Evolutionary conservation across 2,797 vertebrate species (phyloP).

Genomic region (Siniperca scherzeri): DNA sequence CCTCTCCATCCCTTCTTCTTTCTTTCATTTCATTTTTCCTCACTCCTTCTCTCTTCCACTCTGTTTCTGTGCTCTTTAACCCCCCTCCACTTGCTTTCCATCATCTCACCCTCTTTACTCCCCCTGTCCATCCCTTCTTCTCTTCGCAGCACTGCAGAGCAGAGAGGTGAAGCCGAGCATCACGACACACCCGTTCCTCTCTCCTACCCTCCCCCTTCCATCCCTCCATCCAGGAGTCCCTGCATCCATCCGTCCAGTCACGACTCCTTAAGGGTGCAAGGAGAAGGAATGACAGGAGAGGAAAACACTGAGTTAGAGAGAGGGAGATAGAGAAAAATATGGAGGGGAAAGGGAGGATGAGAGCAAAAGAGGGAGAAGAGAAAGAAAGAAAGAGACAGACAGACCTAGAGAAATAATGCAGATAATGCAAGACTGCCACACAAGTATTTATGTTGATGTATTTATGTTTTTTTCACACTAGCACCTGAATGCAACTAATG

Average conservation of each 20-base stretch:
- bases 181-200: constrained; percentile 55
- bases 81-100: constrained; percentile 1
- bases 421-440: neutral
- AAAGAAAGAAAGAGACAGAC: neutral
- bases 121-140: constrained; percentile 14
- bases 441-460: neutral
- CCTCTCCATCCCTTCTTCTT: constrained; percentile 2
- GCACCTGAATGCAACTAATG: constrained; percentile 27
- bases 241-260: constrained; percentile 62
- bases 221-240: constrained; percentile 14
- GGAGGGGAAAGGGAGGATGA: neutral
- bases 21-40: neutral
- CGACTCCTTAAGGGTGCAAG: constrained; percentile 62
- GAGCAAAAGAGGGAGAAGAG: neutral
- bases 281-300: constrained; percentile 29
- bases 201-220: constrained; percentile 13
- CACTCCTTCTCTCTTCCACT: neutral
- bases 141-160: constrained; percentile 28
- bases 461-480: neutral
- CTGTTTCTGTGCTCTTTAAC: constrained; percentile 27
- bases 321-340: neutral
- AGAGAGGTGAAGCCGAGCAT: constrained; percentile 58
- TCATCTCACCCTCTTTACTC: neutral
- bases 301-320: constrained; percentile 27
- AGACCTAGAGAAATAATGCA: neutral